A percentile compares a stretch with the other conserved stretches of the same genome.
phyloP scores from a whole-genome alignment of 2,113 vertebrate species.

The Trochalopteron elliotii region DNA sequence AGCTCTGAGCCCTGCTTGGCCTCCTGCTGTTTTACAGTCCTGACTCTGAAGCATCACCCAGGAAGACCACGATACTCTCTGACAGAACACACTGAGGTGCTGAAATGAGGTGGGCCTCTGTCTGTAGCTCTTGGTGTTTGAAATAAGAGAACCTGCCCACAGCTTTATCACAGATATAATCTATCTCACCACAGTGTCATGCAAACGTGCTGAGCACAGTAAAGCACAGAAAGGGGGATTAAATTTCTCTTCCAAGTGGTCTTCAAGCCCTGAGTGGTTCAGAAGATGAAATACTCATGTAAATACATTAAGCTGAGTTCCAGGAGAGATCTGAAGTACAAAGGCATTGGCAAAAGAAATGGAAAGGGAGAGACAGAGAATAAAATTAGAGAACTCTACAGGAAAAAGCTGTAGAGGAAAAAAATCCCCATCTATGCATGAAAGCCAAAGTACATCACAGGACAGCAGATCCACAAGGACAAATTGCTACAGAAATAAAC shows the following conservation, averaged over 20 bases:
- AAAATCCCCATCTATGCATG: background rate
- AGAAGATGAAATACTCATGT: conserved; percentile 17
- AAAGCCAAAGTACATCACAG: conserved; percentile 35
- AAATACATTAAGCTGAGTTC: conserved; percentile 25
- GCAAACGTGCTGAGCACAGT: background rate
- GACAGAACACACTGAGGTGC: background rate
- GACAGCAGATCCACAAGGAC: conserved; percentile 14
- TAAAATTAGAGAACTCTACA: background rate
- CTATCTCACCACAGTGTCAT: background rate
- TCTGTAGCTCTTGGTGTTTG: background rate
- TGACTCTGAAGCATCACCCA: background rate
- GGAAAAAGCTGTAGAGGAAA: background rate
- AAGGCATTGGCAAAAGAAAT: conserved; percentile 29
- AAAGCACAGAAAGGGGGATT: background rate
- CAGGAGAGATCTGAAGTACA: conserved; percentile 21
- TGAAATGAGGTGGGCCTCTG: background rate
- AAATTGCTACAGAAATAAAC: conserved; percentile 46
- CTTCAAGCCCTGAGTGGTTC: background rate
- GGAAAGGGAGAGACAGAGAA: background rate
- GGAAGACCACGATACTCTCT: background rate
- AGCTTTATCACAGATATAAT: background rate
- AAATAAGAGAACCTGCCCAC: conserved; percentile 2
- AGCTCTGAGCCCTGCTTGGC: background rate
- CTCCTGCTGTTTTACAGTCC: background rate
- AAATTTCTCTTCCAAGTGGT: conserved; percentile 22